Conservation (phyloP, 1,140 invertebrate genomes). For the Drosophila fuyamai region DNA sequence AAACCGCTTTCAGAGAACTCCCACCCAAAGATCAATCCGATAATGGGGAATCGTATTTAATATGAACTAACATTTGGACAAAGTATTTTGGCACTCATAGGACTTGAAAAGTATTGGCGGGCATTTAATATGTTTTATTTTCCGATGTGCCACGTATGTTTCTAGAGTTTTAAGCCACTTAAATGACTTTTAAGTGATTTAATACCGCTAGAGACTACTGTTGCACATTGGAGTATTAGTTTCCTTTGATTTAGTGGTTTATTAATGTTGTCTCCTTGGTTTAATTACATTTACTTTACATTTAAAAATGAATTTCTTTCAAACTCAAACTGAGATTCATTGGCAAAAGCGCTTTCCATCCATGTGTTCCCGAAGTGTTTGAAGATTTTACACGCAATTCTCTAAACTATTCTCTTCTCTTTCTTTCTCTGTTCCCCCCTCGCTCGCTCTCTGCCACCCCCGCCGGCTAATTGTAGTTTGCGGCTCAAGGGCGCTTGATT, state of each 20-base stretch:
- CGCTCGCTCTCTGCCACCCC: conserved; percentile 21
- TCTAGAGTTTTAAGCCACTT: not conserved
- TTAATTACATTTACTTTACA: conserved; percentile 58
- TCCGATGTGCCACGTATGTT: not conserved
- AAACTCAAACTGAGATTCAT: conserved; percentile 82
- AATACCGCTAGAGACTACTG: not conserved
- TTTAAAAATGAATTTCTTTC: conserved; percentile 83
- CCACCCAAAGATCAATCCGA: conserved; percentile 31
- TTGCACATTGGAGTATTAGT: not conserved
- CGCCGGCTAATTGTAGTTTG: conserved; percentile 68
- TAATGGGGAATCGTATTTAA: conserved; percentile 20
- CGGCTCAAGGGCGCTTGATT: conserved; percentile 81
- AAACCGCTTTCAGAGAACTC: conserved; percentile 46
- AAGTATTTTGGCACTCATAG: conserved; percentile 52
- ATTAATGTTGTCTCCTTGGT: not conserved
- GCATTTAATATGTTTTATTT: conserved; percentile 19
- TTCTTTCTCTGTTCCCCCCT: conserved; percentile 61
- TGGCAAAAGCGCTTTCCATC: conserved; percentile 59
- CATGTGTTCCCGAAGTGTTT: conserved; percentile 32
- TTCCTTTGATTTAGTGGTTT: conserved; percentile 12
- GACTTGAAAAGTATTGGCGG: conserved; percentile 34
- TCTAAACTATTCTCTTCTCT: conserved; percentile 61
- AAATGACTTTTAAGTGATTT: not conserved
- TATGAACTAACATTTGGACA: conserved; percentile 39
- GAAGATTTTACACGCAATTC: conserved; percentile 61